Evolutionary conservation across 2,113 vertebrate species (phyloP), one percentile per base, ranked within the genome.

Genomic region (Pterophyllum scalare): DNA sequence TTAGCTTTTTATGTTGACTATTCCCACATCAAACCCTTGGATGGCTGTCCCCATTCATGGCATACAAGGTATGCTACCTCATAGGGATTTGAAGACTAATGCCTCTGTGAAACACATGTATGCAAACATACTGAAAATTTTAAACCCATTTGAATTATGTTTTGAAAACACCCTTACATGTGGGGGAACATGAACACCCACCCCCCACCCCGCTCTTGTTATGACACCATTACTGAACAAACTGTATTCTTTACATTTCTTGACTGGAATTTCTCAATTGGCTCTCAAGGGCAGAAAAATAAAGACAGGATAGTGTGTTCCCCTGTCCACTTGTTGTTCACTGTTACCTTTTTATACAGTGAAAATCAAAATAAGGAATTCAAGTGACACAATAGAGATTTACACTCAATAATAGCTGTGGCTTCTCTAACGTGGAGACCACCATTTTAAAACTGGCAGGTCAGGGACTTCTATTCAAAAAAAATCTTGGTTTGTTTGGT

Each of bases 11-110:
- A 82, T 79, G 56, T 59, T 46, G 58, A 64, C 5, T 49, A 80
- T 84, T 82, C 8, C 10, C 56, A 77, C 80, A 86, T 86, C 87
- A 88, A 84, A 77, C 64, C 56, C 56, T 46, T 62, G 22, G 57
- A 22, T 62, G 62, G 56, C 43, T 43, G 19, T 20, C 26, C 67
- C 28, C 33, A 54, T 83, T 22, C 13, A 56, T 46, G 64, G 35
- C 64, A 46, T 58, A 56, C 19, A 14, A 81, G 62, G 17, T 56
- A 78, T 26, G 2, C 33, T 40, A 60, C 2, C 24, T 19, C 20
- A 43, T 9, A n/a, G 35, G 46, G 49, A 0, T 19, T 62, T 75
- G 1, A 43, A 28, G 59, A 54, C 5, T 52, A 65, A 74, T 70
- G 20, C 33, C 5, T 6, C 11, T n/a, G 11, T 75, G 22, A 10